Evolutionary conservation across 2,888 invertebrate genomes (phyloP).

Genomic region (Metalampra italica): DNA sequence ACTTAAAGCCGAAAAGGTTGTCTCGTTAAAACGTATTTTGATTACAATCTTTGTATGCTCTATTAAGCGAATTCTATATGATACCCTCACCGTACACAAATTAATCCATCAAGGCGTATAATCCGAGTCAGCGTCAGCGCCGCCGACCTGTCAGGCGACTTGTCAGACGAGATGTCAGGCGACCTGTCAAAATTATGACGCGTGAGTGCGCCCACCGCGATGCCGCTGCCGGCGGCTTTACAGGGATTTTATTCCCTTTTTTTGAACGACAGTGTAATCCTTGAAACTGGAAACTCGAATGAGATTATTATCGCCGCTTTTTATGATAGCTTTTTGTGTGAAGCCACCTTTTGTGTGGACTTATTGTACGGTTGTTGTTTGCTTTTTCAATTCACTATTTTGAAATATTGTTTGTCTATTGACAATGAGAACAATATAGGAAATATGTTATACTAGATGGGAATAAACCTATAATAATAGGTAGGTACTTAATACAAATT

Average conservation of each 20-base stretch:
- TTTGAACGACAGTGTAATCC: constrained; percentile 37
- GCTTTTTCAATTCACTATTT: not conserved
- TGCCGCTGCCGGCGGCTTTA: constrained; percentile 33
- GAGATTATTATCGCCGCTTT: constrained; percentile 19
- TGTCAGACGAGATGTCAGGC: constrained; percentile 57
- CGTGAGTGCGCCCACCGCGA: constrained; percentile 63
- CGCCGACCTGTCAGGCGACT: constrained; percentile 34
- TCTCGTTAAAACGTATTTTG: constrained; percentile 42
- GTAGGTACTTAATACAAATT: no score
- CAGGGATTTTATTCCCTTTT: constrained; percentile 32
- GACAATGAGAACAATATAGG: no score
- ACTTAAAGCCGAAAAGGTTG: constrained; percentile 4
- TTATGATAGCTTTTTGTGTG: constrained; percentile 13
- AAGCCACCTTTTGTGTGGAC: constrained; percentile 12
- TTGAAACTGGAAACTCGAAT: constrained; percentile 44
- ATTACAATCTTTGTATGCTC: constrained; percentile 39
- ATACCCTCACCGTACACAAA: constrained; percentile 46
- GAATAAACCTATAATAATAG: no score
- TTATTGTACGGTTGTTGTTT: not conserved
- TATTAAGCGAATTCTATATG: constrained; percentile 38
- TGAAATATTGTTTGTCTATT: no score
- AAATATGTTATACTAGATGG: no score
- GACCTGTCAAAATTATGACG: constrained; percentile 70
- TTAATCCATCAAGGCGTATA: constrained; percentile 71
- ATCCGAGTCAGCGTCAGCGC: constrained; percentile 55